Evolutionary conservation across 2,888 invertebrate genomes (phyloP).

Genomic region (Scaeva pyrastri): DNA sequence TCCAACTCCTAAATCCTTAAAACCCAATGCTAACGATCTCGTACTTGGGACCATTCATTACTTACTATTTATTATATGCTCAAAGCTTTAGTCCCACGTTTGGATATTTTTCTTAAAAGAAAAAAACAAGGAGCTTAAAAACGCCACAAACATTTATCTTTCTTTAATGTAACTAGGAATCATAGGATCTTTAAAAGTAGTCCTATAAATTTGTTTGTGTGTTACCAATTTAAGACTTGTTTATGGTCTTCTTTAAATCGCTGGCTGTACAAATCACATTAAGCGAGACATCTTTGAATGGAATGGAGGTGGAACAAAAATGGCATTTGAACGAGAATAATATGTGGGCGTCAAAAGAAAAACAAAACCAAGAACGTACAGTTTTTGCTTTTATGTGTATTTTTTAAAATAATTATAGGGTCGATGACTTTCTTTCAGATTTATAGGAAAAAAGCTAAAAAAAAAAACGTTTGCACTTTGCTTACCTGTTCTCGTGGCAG

Average conservation of each 20-base stretch:
- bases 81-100: conserved; percentile 12
- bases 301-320: conserved; percentile 48
- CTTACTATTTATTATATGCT: neutral
- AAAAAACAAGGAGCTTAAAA: conserved; percentile 11
- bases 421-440: conserved; percentile 1
- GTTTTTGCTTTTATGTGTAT: conserved; percentile 19
- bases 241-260: conserved; percentile 45
- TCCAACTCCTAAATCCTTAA: neutral
- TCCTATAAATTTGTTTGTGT: conserved; percentile 37
- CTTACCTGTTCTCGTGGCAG: too few relatives aligned
- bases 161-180: neutral
- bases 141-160: conserved; percentile 3
- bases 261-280: conserved; percentile 40
- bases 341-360: conserved; percentile 2
- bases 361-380: neutral
- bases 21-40: too few relatives aligned
- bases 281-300: conserved; percentile 36
- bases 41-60: neutral
- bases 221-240: conserved; percentile 41
- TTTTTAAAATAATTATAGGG: neutral
- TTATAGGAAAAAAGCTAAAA: neutral
- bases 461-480: too few relatives aligned
- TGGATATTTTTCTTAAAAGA: neutral
- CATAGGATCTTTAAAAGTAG: conserved; percentile 23
- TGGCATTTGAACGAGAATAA: conserved; percentile 33